Evolutionary conservation across 2,113 vertebrate genomes (phyloP).

Genomic region (Ptychochromis oligacanthus): DNA sequence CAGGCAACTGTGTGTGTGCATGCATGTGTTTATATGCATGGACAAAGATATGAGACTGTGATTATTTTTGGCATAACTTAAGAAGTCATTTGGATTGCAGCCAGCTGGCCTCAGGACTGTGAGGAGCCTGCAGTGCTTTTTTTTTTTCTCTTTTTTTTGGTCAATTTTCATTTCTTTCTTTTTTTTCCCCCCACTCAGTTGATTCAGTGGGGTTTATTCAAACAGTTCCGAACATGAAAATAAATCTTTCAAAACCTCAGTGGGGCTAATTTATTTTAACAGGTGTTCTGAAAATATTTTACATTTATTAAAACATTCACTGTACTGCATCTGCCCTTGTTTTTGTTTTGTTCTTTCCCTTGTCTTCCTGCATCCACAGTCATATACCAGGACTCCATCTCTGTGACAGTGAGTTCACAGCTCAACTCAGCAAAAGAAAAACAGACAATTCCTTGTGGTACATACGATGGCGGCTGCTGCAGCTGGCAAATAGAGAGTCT

Average conservation of each 20-base stretch:
- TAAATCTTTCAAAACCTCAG: slow-evolving; percentile 18
- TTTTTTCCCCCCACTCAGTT: slow-evolving; percentile 22
- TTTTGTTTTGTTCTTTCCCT: background rate
- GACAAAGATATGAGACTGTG: slow-evolving; percentile 65
- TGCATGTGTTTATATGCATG: slow-evolving; percentile 50
- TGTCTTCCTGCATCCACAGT: background rate
- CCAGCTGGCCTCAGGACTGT: slow-evolving; percentile 67
- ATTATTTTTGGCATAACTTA: slow-evolving; percentile 67
- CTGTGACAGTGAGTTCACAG: slow-evolving; percentile 4
- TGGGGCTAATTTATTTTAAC: slow-evolving; percentile 49
- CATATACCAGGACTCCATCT: background rate
- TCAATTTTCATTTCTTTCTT: slow-evolving; percentile 7
- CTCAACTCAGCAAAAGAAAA: slow-evolving; percentile 26
- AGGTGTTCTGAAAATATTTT: slow-evolving; percentile 42
- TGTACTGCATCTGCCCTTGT: background rate
- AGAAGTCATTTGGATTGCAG: slow-evolving; percentile 64
- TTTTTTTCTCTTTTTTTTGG: background rate
- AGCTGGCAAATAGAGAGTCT: slow-evolving; percentile 7
- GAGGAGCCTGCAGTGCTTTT: slow-evolving; percentile 19
- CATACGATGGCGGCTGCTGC: slow-evolving; percentile 39
- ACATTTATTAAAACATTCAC: slow-evolving; percentile 38
- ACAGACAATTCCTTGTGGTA: slow-evolving; percentile 21
- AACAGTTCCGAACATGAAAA: slow-evolving; percentile 16
- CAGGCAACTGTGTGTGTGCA: slow-evolving; percentile 24
- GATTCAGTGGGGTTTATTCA: slow-evolving; percentile 21